phyloP scores from a whole-genome alignment of 37 sponge, comb jelly and placozoan genomes.

The Ianthella basta region DNA sequence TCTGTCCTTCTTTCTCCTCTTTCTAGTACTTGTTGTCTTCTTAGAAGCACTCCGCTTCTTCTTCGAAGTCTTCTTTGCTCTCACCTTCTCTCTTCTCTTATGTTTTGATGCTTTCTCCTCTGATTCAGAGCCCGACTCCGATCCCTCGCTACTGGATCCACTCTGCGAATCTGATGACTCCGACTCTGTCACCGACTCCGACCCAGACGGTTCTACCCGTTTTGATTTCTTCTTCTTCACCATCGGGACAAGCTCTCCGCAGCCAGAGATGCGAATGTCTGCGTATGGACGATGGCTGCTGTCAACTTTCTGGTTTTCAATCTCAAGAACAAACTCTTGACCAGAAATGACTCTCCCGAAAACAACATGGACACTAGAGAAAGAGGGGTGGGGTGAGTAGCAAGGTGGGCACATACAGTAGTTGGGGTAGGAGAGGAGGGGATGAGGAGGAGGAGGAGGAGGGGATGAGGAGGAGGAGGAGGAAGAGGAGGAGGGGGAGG shows the following conservation, averaged over 20 bases:
- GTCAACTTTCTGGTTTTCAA: constrained; percentile 91
- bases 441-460: background rate
- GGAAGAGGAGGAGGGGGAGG: too few species aligned
- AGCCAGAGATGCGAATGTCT: constrained; percentile 84
- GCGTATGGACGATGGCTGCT: constrained; percentile 83
- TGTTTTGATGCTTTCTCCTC: constrained; percentile 37
- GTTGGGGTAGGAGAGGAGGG: too few species aligned
- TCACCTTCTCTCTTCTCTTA: constrained; percentile 32
- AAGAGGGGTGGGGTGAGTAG: too few species aligned
- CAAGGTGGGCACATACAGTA: too few species aligned
- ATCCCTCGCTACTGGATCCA: constrained; percentile 22
- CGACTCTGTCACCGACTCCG: constrained; percentile 39
- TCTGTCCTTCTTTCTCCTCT: constrained; percentile 41
- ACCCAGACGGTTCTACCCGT: constrained; percentile 28
- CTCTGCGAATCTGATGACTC: background rate
- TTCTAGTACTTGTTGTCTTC: constrained; percentile 10
- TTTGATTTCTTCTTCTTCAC: constrained; percentile 33
- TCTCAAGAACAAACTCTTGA: constrained; percentile 73
- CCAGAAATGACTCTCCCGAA: constrained; percentile 92
- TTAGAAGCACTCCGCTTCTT: constrained; percentile 9
- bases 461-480: too few species aligned
- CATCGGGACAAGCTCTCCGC: constrained; percentile 80
- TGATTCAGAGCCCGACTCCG: background rate
- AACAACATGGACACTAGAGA: constrained; percentile 87
- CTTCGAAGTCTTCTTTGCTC: constrained; percentile 22